Base-by-base conservation (phyloP, 2,797 vertebrate species). In the Oophaga sylvatica region DNA sequence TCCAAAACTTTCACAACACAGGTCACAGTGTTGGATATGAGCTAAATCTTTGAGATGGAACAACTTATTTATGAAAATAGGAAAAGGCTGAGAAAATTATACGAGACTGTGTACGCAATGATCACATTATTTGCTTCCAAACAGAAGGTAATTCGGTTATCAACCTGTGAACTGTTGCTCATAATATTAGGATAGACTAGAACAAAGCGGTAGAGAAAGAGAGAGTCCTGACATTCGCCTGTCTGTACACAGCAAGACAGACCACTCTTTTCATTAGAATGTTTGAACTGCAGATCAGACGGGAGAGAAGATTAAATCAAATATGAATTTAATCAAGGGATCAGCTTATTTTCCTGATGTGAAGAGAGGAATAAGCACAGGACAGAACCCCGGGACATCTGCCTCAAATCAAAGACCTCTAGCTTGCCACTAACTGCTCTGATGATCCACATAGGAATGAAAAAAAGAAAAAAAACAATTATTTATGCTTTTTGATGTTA, bases 401-500 rank as follows among this genome's bases (percentile, higher is more conserved):
- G 96, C 94, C 95, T 92, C 92, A 95, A 98, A 99, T 98, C 97
- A 98, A 99, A 99, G 97, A 93, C 92, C 91, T 96, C 96, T 96
- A 97, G 96, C 97, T 97, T 95, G 95, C 97, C 97, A 96, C 97
- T 97, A 96, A 96, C 97, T 94, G 96, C 96, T 98, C 95, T 93
- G 96, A 96, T 96, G 96, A 98, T 98, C 97, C 96, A 94, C 96
- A 97, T 97, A 97, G 96, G 96, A 97, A 98, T 53, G 45, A 97
- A 98, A 97, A 96, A 97, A 96, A 96, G 97, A 97, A 94, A 97
- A 97, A 97, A 98, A 97, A 98, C 97, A 97, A 98, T 99, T 98
- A 99, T 98, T 97, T 97, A 99, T 99, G 98, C 97, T 97, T 97
- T 99, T 98, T 99, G 97, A 99, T 97, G 96, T 98, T 94, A 94